These are phyloP conservation scores for Sturmia bella DNA, from an alignment of 2,888 invertebrate genomes.

Conservation along the genomic window DNA sequence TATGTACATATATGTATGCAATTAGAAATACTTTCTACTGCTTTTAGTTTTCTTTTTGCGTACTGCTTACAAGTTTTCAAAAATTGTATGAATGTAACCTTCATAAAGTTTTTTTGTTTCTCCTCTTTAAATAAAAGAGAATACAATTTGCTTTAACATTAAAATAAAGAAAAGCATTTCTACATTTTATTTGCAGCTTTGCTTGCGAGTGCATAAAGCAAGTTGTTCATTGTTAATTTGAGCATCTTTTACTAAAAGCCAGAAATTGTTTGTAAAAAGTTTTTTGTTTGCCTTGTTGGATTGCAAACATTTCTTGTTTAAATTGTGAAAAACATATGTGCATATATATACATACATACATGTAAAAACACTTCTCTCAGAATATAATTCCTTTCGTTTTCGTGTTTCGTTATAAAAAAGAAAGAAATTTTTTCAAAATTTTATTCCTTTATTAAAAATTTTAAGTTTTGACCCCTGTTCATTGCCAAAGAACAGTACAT, in stretches of 20 bases:
- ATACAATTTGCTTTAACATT: conserved; percentile 20
- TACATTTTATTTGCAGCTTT: conserved; percentile 24
- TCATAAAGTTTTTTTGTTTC: conserved; percentile 5
- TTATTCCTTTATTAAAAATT: too few species aligned
- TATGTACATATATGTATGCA: too few species aligned
- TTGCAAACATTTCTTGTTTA: background rate
- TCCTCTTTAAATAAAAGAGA: too few species aligned
- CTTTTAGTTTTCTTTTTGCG: conserved; percentile 24
- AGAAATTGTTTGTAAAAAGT: conserved; percentile 34
- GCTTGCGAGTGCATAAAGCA: conserved; percentile 18
- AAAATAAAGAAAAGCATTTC: conserved; percentile 2
- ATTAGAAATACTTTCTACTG: conserved; percentile 48
- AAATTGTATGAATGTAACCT: conserved; percentile 34
- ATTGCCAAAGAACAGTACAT: too few species aligned
- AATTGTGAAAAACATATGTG: background rate
- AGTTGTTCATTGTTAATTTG: conserved; percentile 31
- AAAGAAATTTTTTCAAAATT: too few species aligned
- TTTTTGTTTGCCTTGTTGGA: background rate
- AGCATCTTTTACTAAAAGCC: conserved; percentile 24
- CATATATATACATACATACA: too few species aligned
- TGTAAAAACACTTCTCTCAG: too few species aligned
- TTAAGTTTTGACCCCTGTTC: too few species aligned
- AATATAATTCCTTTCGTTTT: too few species aligned
- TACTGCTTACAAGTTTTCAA: background rate
- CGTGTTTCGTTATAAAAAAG: too few species aligned